Evolutionary conservation across 2,113 vertebrate genomes (phyloP), one percentile per base, ranked within the genome.

Genomic region (Tachuris rubrigastra): DNA sequence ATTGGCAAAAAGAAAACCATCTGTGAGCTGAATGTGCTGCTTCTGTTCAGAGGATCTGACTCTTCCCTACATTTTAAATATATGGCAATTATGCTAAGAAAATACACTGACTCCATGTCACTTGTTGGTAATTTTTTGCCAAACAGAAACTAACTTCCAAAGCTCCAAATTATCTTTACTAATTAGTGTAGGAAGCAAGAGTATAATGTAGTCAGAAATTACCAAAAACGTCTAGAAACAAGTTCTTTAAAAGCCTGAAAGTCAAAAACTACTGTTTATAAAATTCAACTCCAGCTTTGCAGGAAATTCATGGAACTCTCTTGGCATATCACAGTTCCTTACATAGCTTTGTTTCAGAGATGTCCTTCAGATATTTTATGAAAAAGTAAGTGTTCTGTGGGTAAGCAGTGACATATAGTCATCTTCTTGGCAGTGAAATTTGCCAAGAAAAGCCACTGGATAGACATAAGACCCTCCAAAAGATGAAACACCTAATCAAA

Each of bases 401-500:
- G 92, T 95, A 96, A 95, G 80, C 73, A 92, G 63, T 69, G 62
- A 92, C 10, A 89, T 56, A 92, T 37, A 94, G 69, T 90, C 69
- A 30, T 92, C 90, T 44, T 95, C 82, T 75, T 96, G 95, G 96
- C 91, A 96, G 90, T 37, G 39, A 59, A 63, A 85, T 87, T 78
- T 97, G 92, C 90, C 91, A 96, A 89, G 87, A 68, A 59, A 92
- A 53, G 49, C 87, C 82, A 85, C 69, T 86, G 95, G 87, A 6
- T 41, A 77, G 85, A 93, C 74, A 66, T 50, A 82, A 95, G 94
- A 94, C 89, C 68, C 95, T 97, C 90, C 86, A 90, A 87, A 93
- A 74, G 74, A 96, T 72, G 67, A 95, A 96, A 96, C 22, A 66
- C 67, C 42, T 91, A 72, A 91, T 87, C 66, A 85, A 97, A 97